Evolutionary conservation across 2,113 vertebrate species (phyloP), one percentile per base, ranked within the genome.

Genomic region (Cygnus atratus): DNA sequence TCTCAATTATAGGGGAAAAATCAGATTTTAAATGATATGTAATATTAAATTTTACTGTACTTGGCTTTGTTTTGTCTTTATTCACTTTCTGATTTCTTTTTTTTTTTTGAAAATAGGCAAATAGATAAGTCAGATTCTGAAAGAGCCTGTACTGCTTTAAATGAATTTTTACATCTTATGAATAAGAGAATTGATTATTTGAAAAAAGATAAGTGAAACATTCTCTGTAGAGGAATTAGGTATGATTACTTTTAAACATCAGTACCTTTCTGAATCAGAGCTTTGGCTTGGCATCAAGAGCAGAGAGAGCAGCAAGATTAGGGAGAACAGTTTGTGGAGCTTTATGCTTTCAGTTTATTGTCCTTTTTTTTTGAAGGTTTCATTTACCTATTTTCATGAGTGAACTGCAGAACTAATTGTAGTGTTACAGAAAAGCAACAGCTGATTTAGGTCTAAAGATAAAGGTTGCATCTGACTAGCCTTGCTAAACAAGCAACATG

Each of bases 31-130:
- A 68, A 84, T 65, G 59, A 28, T 65, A 28, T 13, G 14, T 63
- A 77, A 61, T 74, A 35, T 1, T 62, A 33, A 37, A 29, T 88
- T 73, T 58, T 43, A 79, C 76, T 93, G 8, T 44, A 62, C 25
- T 78, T 93, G 62, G 20, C 22, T 92, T 83, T 92, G 54, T 72
- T 93, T 81, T 95, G 35, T 55, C 76, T 85, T 82, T 87, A 43
- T 77, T 88, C 0, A 33, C 50, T 65, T 91, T 82, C 24, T 78
- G 37, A 70, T 26, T 46, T 75, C 24, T 11, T 78, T 62, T 63
- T 86, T 71, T 84, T 59, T 63, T 81, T 48, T 48, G 46, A 48
- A 61, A 73, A 22, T 41, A 39, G 14, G 25, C 21, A 92, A 48
- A 16, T 31, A 48, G 58, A 46, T 59, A 77, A 66, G 39, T 90